Base-by-base conservation (phyloP, 2,797 vertebrate species). In the Enteromius radiatus region DNA sequence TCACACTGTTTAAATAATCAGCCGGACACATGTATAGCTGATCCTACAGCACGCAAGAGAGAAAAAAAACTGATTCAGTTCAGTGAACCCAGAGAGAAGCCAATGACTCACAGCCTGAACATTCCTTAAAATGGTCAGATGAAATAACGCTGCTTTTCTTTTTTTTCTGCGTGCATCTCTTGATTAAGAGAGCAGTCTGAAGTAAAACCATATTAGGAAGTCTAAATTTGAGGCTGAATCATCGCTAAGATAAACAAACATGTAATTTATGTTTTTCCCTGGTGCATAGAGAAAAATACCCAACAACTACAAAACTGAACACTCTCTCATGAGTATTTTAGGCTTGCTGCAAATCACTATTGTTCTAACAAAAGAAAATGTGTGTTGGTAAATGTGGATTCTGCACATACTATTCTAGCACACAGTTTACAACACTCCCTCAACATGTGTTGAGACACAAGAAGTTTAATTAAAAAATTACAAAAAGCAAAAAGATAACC, bases 121-220 rank as follows among this genome's bases (percentile, higher is more conserved):
- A 52, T 73, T 65, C 65, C 79, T 64, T 73, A 28, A 78, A 45
- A n/a, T 74, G 43, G 49, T 71, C 70, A 17, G 47, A 79, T 19
- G 33, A 76, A 67, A 68, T 59, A 17, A 56, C 21, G 45, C 19
- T 79, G 17, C 64, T 59, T n/a, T 36, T 56, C 65, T 69, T 52
- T 74, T n/a, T 81, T n/a, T 78, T 52, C 65, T 15, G 10, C 63
- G 49, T 73, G 45, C 63, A 41, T 76, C 17, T 70, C n/a, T 80
- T 31, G 49, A 54, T 70, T 80, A 56, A 59, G n/a, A 67, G 28
- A 78, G 28, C n/a, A 67, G 41, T 33, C 76, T 69, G 31, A 41
- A 10, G 31, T 4, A 79, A 23, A 52, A 73, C 81, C 84, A 84
- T 85, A 84, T 84, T 76, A 47, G 84, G 86, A 85, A 87, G 81